Evolutionary conservation across 2,888 invertebrate genomes (phyloP).

Genomic region (Octodonta nipae): DNA sequence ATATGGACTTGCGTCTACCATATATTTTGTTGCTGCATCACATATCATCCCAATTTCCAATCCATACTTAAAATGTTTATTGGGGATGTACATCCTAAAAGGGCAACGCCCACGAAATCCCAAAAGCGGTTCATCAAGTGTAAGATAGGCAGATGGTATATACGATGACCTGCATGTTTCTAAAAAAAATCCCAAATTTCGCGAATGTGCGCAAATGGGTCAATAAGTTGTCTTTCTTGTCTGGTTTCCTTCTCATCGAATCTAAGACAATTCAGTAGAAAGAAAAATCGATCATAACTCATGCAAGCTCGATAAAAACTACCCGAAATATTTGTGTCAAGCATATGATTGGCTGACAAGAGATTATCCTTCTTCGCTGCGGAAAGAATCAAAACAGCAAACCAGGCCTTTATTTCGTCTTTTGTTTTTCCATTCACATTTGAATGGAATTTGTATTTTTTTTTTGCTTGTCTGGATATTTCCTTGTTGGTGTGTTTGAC

Average conservation of each 20-base stretch:
- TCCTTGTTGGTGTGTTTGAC: not conserved
- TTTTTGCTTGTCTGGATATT: not conserved
- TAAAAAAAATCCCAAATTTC: constrained; percentile 3
- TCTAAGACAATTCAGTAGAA: constrained; percentile 1
- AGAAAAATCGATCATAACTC: not conserved
- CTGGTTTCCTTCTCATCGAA: constrained; percentile 3
- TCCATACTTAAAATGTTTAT: constrained; percentile 5
- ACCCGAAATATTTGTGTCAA: not conserved
- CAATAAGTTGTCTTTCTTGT: constrained; percentile 2
- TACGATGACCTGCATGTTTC: constrained; percentile 8
- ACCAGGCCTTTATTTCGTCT: not conserved
- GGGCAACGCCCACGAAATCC: constrained; percentile 7
- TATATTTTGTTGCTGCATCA: constrained; percentile 6
- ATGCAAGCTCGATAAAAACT: not conserved
- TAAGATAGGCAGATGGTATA: constrained; percentile 6
- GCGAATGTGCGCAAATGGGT: constrained; percentile 6
- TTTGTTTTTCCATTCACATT: not conserved
- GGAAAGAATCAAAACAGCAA: not conserved
- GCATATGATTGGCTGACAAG: too few relatives aligned
- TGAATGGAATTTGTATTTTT: not conserved
- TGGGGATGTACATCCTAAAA: constrained; percentile 7
- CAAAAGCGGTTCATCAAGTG: constrained; percentile 8
- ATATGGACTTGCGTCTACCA: constrained; percentile 8
- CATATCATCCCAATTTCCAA: not conserved
- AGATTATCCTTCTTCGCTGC: not conserved